Evolutionary conservation across 37 sponge, comb jelly and placozoan species (phyloP).

Genomic region (Crambe crambe): DNA sequence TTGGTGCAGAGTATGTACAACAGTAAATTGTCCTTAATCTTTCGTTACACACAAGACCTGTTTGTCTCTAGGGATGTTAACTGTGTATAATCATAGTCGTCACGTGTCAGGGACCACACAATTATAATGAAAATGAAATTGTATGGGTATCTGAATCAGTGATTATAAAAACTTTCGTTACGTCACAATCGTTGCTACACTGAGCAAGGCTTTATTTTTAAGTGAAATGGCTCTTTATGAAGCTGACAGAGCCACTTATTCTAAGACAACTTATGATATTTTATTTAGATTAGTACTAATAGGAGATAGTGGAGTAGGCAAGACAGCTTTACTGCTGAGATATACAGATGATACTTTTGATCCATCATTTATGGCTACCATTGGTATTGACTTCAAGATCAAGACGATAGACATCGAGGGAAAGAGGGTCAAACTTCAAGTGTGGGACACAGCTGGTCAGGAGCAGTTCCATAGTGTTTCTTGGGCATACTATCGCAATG

Average conservation of each 20-base stretch:
- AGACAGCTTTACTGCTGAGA: background rate
- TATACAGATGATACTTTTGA: background rate
- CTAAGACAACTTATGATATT: background rate
- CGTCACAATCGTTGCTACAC: no score
- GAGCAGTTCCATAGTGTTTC: conserved; percentile 5
- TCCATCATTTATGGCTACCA: background rate
- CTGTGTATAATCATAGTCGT: no score
- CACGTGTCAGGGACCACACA: no score
- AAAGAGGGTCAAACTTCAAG: conserved; percentile 2
- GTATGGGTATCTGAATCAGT: no score
- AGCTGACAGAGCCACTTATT: background rate
- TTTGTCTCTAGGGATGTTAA: no score
- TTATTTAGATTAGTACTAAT: background rate
- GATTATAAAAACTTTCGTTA: no score
- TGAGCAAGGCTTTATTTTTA: no score
- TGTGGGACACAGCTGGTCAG: conserved; percentile 18
- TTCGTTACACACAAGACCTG: no score
- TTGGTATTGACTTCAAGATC: conserved; percentile 12
- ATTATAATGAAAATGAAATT: no score
- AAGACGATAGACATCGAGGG: background rate
- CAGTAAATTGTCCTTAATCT: no score
- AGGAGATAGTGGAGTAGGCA: conserved; percentile 11
- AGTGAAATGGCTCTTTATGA: no score
- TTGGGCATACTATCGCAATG: conserved; percentile 65
- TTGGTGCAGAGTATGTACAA: no score